Percentiles rank a stretch among this genome's conserved stretches.
Conservation (phyloP, 2,113 vertebrate genomes). For the Neolamprologus ventralis region DNA sequence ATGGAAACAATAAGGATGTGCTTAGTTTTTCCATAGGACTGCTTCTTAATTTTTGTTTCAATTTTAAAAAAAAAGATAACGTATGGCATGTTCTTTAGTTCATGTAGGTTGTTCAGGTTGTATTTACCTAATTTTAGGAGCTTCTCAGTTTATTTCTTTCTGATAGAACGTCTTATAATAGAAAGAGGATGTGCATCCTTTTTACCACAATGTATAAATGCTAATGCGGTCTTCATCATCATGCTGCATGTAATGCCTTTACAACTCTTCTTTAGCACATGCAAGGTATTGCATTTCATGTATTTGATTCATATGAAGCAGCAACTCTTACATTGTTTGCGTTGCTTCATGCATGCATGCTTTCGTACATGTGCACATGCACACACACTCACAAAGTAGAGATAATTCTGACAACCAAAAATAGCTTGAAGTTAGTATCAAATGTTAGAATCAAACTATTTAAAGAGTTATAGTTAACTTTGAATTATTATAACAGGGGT, state of each 20-base stretch:
- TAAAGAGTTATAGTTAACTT: neutral
- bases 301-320: neutral
- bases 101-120: neutral
- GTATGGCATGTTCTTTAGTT: neutral
- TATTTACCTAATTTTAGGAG: neutral
- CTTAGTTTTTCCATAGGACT: neutral
- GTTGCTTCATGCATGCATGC: neutral
- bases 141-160: neutral
- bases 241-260: neutral
- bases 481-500: neutral
- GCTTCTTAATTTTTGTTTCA: neutral
- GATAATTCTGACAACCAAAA: neutral
- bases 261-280: neutral
- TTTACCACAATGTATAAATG: neutral
- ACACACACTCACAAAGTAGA: neutral
- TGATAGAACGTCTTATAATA: neutral
- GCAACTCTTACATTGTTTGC: neutral
- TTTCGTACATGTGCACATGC: neutral
- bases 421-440: neutral
- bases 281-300: neutral
- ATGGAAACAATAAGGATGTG: neutral
- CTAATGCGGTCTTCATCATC: neutral
- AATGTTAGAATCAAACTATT: neutral
- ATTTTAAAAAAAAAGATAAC: fast-evolving
- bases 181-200: neutral